A percentile compares a stretch with the other conserved stretches of the same genome.
phyloP scores from a whole-genome alignment of 2,113 vertebrate genomes.

The Sylvilagus bachmani region DNA sequence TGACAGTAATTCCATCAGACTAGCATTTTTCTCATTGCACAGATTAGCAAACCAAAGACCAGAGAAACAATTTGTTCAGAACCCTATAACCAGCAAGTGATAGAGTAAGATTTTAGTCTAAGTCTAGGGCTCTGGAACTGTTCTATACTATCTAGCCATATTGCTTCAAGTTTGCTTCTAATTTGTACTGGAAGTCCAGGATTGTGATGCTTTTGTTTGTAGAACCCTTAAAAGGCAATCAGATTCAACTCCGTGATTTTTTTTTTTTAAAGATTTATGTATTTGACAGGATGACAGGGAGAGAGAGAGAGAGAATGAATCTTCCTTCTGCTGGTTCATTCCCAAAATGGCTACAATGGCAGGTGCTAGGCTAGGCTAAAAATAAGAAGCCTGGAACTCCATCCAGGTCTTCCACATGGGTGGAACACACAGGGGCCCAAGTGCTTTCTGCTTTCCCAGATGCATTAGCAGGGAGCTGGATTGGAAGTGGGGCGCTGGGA shows the following conservation, averaged over 20 bases:
- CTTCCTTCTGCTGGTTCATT: too few species aligned
- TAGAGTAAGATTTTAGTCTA: not conserved
- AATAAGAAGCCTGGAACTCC: too few species aligned
- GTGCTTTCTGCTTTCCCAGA: too few species aligned
- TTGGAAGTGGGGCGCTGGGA: too few species aligned
- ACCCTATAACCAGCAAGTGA: not conserved
- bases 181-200: constrained; percentile 33
- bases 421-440: too few species aligned
- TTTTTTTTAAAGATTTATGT: too few species aligned
- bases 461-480: too few species aligned
- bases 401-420: too few species aligned
- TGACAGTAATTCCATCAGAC: not conserved
- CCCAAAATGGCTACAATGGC: too few species aligned
- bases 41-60: not conserved
- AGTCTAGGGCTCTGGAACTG: not conserved
- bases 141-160: not conserved
- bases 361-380: too few species aligned
- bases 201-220: not conserved
- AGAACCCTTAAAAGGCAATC: not conserved
- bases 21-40: not conserved
- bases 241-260: not conserved
- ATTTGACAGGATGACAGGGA: too few species aligned
- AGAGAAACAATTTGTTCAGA: not conserved
- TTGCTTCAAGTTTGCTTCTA: not conserved
- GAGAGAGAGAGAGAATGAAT: too few species aligned